Evolutionary conservation across 2,113 vertebrate genomes (phyloP).

Genomic region (Osmerus eperlanus): DNA sequence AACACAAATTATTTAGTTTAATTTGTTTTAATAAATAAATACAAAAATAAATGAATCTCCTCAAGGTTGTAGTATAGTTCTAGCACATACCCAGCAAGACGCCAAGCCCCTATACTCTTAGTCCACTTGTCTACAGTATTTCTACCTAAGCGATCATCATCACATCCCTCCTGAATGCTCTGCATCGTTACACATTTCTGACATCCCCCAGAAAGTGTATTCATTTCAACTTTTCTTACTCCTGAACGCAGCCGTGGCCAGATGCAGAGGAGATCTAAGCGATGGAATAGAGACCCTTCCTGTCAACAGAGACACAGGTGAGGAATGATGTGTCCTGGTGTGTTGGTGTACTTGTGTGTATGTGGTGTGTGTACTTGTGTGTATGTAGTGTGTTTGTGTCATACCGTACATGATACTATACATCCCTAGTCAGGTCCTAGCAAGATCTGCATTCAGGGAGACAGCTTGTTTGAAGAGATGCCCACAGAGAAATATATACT

Average conservation of each 20-base stretch:
- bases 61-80: slow-evolving; percentile 32
- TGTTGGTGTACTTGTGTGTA: too few species aligned
- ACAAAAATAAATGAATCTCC: slow-evolving; percentile 74
- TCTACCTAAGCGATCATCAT: neutral
- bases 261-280: too few species aligned
- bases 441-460: neutral
- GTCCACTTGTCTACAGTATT: slow-evolving; percentile 54
- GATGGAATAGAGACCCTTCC: too few species aligned
- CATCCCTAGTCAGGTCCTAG: neutral
- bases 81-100: slow-evolving; percentile 7
- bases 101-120: slow-evolving; percentile 52
- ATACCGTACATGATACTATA: neutral
- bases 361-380: too few species aligned
- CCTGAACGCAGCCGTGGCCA: too few species aligned
- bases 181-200: too few species aligned
- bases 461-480: slow-evolving; percentile 1
- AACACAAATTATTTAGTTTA: slow-evolving; percentile 31
- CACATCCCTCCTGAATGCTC: too few species aligned
- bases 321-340: too few species aligned
- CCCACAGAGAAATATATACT: neutral
- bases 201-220: too few species aligned
- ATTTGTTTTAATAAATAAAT: slow-evolving; percentile 75
- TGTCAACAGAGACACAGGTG: too few species aligned
- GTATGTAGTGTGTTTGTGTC: neutral
- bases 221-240: too few species aligned